phyloP scores from a whole-genome alignment of 2,113 vertebrate species.

The Struthio camelus region DNA sequence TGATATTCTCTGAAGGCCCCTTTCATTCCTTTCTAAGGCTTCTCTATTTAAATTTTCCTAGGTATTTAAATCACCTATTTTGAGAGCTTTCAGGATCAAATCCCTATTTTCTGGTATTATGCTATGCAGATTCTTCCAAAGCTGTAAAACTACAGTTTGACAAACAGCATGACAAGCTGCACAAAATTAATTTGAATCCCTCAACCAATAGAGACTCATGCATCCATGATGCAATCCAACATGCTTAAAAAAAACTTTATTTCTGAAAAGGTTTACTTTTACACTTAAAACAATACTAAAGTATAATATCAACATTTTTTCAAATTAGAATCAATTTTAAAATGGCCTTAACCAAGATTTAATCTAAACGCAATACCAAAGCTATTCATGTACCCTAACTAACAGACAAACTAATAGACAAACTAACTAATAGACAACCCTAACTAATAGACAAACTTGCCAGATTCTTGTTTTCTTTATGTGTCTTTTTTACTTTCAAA shows the following conservation, averaged over 20 bases:
- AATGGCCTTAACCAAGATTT: background rate
- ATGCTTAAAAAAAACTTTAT: background rate
- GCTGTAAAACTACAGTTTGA: background rate
- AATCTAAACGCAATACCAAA: background rate
- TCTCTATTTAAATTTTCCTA: background rate
- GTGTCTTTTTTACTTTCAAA: background rate
- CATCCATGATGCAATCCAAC: background rate
- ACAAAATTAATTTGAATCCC: background rate
- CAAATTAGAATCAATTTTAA: background rate
- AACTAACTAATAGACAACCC: background rate
- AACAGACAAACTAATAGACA: too few species aligned
- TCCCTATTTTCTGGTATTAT: background rate
- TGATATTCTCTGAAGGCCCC: background rate
- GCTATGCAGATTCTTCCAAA: background rate
- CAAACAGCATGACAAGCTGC: background rate
- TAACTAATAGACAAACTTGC: background rate
- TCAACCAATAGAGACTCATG: background rate
- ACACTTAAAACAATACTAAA: background rate
- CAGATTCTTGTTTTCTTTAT: background rate
- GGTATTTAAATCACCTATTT: background rate
- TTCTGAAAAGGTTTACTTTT: background rate
- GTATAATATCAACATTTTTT: background rate
- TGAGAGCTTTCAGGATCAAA: background rate
- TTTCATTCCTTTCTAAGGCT: background rate
- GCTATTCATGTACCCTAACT: fast-evolving